Percentiles rank a stretch among this genome's conserved stretches.
Conservation (phyloP, 2,888 invertebrate species). For the Lasioglossum marginatum region DNA sequence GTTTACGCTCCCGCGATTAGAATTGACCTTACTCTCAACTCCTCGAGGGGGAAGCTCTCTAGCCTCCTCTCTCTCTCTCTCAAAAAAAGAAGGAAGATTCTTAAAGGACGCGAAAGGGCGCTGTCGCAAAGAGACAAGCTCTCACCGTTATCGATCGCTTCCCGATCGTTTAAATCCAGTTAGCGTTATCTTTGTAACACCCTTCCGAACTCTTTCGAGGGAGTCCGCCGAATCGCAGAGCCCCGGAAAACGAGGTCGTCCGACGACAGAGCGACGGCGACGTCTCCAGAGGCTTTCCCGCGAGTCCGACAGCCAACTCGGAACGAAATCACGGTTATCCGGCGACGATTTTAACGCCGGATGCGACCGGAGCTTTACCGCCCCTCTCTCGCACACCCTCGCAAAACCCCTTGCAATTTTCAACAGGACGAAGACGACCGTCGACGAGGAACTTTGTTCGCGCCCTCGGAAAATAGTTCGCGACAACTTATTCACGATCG, state of each 20-base stretch:
- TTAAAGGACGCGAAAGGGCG: slow-evolving; percentile 27
- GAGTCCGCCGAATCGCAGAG: slow-evolving; percentile 20
- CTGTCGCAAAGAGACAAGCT: background rate
- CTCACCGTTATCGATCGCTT: slow-evolving; percentile 26
- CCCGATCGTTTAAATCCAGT: slow-evolving; percentile 51
- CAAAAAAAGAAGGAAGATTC: background rate
- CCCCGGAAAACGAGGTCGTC: slow-evolving; percentile 32
- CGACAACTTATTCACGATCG: slow-evolving; percentile 7
- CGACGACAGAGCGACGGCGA: slow-evolving; percentile 9
- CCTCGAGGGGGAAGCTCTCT: background rate
- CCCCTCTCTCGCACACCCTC: background rate
- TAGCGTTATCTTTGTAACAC: slow-evolving; percentile 45
- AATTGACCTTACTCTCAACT: slow-evolving; percentile 31
- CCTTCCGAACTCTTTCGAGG: slow-evolving; percentile 14
- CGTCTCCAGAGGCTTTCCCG: slow-evolving; percentile 35
- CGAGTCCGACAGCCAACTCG: background rate
- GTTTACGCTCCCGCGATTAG: slow-evolving; percentile 46
- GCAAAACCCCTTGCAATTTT: background rate
- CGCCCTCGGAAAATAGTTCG: slow-evolving; percentile 4
- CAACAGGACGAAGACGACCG: background rate
- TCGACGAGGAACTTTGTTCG: background rate
- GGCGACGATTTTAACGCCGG: slow-evolving; percentile 14
- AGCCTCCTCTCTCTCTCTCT: background rate
- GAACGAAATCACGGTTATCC: slow-evolving; percentile 19
- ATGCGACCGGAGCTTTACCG: background rate